Conservation (phyloP, 2,888 invertebrate species). For the Unio pictorum region DNA sequence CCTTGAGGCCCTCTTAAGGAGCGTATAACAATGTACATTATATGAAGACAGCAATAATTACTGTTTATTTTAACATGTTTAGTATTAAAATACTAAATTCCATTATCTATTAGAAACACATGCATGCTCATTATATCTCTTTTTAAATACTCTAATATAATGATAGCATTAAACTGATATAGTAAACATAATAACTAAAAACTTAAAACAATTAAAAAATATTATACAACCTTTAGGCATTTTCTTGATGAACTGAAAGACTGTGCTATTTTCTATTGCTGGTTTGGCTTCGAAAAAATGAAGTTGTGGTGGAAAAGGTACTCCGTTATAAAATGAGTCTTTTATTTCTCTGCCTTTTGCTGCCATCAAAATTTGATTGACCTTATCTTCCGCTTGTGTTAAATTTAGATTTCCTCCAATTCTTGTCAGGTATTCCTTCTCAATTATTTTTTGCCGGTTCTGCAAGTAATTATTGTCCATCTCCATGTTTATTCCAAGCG, state of each 20-base stretch:
- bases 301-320: constrained; percentile 29
- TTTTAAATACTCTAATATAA: no score
- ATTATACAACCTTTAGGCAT: constrained; percentile 56
- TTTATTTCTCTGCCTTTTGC: constrained; percentile 38
- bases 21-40: no score
- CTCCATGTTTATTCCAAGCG: constrained; percentile 6
- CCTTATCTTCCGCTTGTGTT: constrained; percentile 35
- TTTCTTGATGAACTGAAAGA: constrained; percentile 48
- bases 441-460: constrained; percentile 25
- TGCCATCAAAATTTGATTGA: constrained; percentile 38
- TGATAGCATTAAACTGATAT: not conserved
- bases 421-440: constrained; percentile 27
- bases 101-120: no score
- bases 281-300: constrained; percentile 43
- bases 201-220: not conserved
- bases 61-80: no score
- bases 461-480: constrained; percentile 20
- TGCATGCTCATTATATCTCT: no score
- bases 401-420: constrained; percentile 45
- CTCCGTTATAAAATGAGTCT: constrained; percentile 23
- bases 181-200: not conserved
- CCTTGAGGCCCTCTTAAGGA: no score
- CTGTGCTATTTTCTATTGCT: constrained; percentile 41
- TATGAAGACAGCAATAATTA: no score
- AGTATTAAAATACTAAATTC: no score